Conservation (phyloP, 2,888 invertebrate species). For the Caenorhabditis parvicauda region DNA sequence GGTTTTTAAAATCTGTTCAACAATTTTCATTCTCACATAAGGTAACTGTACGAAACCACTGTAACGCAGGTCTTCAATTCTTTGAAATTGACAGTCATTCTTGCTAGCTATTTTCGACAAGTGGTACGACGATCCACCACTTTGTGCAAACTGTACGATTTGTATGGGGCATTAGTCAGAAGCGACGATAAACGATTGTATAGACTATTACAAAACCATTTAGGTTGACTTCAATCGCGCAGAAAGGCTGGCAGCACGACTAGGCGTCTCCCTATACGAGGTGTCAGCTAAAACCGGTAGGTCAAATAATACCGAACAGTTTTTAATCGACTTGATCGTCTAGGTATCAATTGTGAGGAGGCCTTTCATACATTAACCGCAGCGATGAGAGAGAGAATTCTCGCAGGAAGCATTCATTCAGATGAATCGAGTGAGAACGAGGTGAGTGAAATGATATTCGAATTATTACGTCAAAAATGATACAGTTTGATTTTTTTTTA, state of each 20-base stretch:
- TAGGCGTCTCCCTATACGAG: slow-evolving; percentile 62
- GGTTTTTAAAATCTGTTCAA: no score
- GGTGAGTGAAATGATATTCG: slow-evolving; percentile 19
- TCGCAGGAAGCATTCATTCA: slow-evolving; percentile 33
- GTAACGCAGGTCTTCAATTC: no score
- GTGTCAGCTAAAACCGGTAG: slow-evolving; percentile 62
- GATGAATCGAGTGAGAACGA: slow-evolving; percentile 44
- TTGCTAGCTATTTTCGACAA: no score
- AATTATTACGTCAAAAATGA: background rate
- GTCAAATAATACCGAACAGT: background rate
- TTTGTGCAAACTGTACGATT: no score
- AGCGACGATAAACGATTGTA: no score
- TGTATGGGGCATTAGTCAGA: no score
- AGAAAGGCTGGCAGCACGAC: slow-evolving; percentile 55
- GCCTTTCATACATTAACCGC: slow-evolving; percentile 60
- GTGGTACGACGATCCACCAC: no score
- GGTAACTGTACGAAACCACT: no score
- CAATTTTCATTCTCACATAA: no score
- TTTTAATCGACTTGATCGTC: slow-evolving; percentile 1
- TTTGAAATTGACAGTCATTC: no score
- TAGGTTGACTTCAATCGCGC: slow-evolving; percentile 60
- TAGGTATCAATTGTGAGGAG: slow-evolving; percentile 60
- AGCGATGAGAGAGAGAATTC: slow-evolving; percentile 60
- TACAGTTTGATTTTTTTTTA: background rate
- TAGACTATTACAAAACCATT: no score